Evolutionary conservation across 1,140 invertebrate species (phyloP).

Genomic region (Cepaea nemoralis): DNA sequence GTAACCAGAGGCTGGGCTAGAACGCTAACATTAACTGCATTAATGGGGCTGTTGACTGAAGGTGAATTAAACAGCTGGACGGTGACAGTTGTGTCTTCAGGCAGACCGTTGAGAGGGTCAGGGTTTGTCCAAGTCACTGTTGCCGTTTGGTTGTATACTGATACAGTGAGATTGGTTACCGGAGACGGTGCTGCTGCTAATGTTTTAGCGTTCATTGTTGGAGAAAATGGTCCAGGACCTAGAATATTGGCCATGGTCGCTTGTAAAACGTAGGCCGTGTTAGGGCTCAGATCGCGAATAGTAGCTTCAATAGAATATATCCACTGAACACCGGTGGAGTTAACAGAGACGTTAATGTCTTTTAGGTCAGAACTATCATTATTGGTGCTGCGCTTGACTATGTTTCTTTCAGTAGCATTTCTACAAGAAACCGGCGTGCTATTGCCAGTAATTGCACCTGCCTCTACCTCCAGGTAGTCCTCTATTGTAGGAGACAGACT

Average conservation of each 20-base stretch:
- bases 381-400: too few species aligned
- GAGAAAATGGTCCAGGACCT: background rate
- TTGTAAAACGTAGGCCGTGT: background rate
- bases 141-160: background rate
- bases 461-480: background rate
- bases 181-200: background rate
- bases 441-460: background rate
- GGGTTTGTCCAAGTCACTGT: constrained; percentile 22
- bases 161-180: constrained; percentile 12
- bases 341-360: background rate
- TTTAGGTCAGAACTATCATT: background rate
- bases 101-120: constrained; percentile 5
- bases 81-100: background rate
- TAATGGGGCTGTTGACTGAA: background rate
- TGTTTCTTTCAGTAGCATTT: background rate
- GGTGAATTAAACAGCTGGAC: background rate
- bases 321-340: background rate
- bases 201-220: background rate
- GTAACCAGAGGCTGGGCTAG: background rate
- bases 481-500: background rate
- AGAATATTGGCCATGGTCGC: background rate
- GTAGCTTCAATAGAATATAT: background rate
- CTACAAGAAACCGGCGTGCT: background rate
- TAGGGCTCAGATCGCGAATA: background rate
- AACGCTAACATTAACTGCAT: background rate